phyloP scores from a whole-genome alignment of 2,888 invertebrate genomes.

The Nezara viridula region DNA sequence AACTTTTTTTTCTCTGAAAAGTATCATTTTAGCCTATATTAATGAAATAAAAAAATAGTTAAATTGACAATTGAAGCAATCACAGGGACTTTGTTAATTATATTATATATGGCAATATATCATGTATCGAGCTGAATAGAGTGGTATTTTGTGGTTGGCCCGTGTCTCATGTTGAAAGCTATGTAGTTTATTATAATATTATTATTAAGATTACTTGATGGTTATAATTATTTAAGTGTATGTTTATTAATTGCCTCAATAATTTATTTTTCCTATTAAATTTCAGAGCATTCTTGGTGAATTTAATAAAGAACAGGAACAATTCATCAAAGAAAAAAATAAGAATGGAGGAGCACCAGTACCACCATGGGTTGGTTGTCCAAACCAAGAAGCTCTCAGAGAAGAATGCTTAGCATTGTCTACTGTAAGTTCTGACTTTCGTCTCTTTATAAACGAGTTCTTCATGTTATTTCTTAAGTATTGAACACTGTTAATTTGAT shows the following conservation, averaged over 20 bases:
- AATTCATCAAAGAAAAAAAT: slow-evolving; percentile 91
- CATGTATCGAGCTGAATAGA: too few species aligned
- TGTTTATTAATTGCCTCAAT: not conserved
- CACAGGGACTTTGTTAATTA: too few species aligned
- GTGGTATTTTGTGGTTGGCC: too few species aligned
- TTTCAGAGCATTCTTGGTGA: slow-evolving; percentile 94
- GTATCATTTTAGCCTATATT: too few species aligned
- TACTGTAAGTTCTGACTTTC: slow-evolving; percentile 74
- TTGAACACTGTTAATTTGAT: not conserved
- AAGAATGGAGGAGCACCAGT: slow-evolving; percentile 78
- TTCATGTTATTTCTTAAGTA: not conserved
- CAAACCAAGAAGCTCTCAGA: slow-evolving; percentile 93
- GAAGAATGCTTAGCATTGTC: slow-evolving; percentile 96
- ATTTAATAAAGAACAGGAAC: slow-evolving; percentile 96
- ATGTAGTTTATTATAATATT: too few species aligned
- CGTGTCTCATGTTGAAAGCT: too few species aligned
- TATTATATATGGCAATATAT: too few species aligned
- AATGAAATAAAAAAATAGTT: too few species aligned
- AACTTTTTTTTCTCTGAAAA: too few species aligned
- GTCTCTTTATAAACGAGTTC: slow-evolving; percentile 24
- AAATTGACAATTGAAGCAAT: too few species aligned
- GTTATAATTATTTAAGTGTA: not conserved
- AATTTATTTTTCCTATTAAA: slow-evolving; percentile 6
- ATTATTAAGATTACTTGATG: too few species aligned
- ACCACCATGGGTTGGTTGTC: slow-evolving; percentile 95